phyloP scores from a whole-genome alignment of 2,797 vertebrate genomes.

The Sphenopsis melanotis region DNA sequence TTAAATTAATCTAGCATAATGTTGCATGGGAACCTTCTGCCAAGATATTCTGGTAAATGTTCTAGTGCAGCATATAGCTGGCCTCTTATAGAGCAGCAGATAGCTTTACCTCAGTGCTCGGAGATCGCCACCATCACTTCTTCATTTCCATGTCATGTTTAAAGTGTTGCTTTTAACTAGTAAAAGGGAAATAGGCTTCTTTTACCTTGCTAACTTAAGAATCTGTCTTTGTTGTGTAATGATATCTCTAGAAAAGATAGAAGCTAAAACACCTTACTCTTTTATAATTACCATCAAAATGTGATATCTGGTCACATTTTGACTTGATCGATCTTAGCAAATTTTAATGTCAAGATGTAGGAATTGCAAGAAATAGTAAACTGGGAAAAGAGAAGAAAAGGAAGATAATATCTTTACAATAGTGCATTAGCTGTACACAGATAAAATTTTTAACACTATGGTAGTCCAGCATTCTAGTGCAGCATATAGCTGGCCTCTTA shows the following conservation, averaged over 20 bases:
- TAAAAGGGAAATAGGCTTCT: neutral
- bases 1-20: slow-evolving; percentile 4
- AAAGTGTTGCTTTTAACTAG: neutral
- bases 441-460: neutral
- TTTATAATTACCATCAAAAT: neutral
- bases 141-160: neutral
- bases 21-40: neutral
- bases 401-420: neutral
- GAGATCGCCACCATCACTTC: accelerated
- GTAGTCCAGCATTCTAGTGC: neutral
- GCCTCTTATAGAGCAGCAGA: neutral
- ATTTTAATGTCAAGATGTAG: neutral
- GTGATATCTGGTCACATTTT: neutral
- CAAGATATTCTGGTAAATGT: neutral
- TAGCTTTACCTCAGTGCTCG: neutral
- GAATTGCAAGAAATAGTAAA: neutral
- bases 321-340: neutral
- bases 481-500: neutral
- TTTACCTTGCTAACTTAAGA: neutral
- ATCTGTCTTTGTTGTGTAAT: neutral
- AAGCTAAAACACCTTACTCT: neutral
- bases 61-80: neutral
- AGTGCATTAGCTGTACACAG: neutral
- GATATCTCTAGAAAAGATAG: neutral
- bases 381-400: neutral